Conservation (phyloP, 2,888 invertebrate species). For the Lacanobia wlatinum region DNA sequence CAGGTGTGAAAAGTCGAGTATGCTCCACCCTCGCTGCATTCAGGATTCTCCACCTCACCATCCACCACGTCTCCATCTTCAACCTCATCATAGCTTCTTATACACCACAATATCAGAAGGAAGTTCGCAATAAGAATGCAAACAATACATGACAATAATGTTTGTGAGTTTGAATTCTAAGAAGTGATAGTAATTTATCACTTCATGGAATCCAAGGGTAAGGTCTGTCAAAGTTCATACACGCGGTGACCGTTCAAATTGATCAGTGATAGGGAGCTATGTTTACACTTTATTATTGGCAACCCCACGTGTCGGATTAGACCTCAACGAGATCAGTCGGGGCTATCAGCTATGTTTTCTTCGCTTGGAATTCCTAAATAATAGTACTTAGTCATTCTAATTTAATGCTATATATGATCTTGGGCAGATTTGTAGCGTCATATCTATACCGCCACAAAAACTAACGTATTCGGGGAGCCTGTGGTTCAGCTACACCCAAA, state of each 20-base stretch:
- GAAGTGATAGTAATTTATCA: background rate
- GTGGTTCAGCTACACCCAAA: too few relatives aligned
- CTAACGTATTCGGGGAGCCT: too few relatives aligned
- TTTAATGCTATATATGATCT: too few relatives aligned
- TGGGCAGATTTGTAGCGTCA: too few relatives aligned
- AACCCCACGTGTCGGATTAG: slow-evolving; percentile 8
- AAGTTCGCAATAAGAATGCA: background rate
- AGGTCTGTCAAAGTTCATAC: background rate
- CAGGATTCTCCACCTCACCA: too few relatives aligned
- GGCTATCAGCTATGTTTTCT: background rate
- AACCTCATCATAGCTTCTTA: background rate
- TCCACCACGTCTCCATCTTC: too few relatives aligned
- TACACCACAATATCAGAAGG: background rate
- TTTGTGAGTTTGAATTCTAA: background rate
- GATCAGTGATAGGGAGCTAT: background rate
- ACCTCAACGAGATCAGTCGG: slow-evolving; percentile 1
- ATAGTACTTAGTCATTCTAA: background rate
- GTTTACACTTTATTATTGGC: background rate
- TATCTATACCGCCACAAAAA: too few relatives aligned
- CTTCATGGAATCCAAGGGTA: background rate
- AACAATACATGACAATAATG: background rate
- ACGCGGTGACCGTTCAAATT: slow-evolving; percentile 3
- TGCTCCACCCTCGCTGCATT: too few relatives aligned
- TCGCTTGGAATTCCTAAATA: background rate
- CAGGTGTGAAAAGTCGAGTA: too few relatives aligned